Evolutionary conservation across 2,888 invertebrate species (phyloP), one percentile per base, ranked within the genome.

Genomic region (Muschampia plurimacula): DNA sequence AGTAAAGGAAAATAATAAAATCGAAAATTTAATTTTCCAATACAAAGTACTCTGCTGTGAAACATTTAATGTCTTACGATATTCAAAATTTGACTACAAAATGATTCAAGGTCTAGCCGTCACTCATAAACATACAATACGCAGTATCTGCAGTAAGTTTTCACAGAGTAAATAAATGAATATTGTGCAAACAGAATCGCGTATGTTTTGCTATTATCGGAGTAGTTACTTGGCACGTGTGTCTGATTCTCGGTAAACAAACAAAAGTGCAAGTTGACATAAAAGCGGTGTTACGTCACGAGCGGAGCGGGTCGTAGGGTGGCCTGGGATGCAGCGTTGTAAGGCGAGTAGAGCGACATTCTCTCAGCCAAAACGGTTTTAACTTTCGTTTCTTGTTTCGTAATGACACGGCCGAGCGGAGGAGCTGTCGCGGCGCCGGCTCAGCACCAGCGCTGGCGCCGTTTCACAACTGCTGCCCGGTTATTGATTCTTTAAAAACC

Each of bases 351-450:
- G 85, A 85, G 86, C 82, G 86, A 86, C 86, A 88, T 85, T 90
- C 86, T 88, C 87, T 85, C 83, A 78, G 83, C 81, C 80, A 84
- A 85, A 90, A 88, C 86, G 81, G 81, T 84, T 78, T 87, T 86
- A 85, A 90, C 91, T 91, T 92, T 90, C 89, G 85, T 91, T 92
- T 92, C 87, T 86, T 82, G 90, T 92, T 91, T 92, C 91, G 90
- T 91, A 91, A 93, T 88, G 86, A 83, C 78, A 89, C 87, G 89
- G 86, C 83, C 84, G 84, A 89, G 81, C 84, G 83, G 86, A 88
- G 86, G 84, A 86, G 84, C 82, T 64, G 72, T 62, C 83, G 83
- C 86, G 84, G 82, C 82, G 84, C 80, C 81, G 78, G 79, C 75
- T 74, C 57, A 36, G 67, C 41, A 41, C 72, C 79, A 77, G 75